A percentile compares a stretch with the other conserved stretches of the same genome.
phyloP scores from a whole-genome alignment of 2,113 vertebrate genomes.

The Xiphophorus couchianus region DNA sequence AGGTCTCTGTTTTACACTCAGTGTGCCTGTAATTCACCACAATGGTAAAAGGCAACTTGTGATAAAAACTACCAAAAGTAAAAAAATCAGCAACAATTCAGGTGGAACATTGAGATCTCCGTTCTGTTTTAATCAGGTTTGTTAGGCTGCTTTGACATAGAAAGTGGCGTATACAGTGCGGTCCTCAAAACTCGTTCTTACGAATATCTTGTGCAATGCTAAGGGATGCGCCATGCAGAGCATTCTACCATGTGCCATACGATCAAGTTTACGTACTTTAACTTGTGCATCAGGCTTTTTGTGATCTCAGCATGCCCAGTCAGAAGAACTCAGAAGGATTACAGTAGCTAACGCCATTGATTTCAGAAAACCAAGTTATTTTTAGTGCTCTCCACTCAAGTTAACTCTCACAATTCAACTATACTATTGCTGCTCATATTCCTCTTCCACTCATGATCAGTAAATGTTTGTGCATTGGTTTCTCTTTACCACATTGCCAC shows the following conservation, averaged over 20 bases:
- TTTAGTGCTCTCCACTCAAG: neutral
- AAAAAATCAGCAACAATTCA: neutral
- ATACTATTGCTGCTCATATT: neutral
- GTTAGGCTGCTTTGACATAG: no score
- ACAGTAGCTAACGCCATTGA: neutral
- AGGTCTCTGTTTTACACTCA: neutral
- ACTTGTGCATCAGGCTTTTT: neutral
- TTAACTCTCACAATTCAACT: neutral
- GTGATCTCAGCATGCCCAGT: neutral
- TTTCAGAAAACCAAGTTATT: neutral
- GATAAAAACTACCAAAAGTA: neutral
- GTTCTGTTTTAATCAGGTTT: neutral
- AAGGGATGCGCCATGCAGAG: neutral
- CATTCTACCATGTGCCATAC: neutral
- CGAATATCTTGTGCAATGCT: neutral
- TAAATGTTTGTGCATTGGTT: neutral
- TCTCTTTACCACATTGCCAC: neutral
- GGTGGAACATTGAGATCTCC: neutral
- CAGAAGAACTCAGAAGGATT: neutral
- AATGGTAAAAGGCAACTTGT: neutral
- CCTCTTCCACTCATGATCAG: neutral
- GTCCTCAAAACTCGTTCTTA: neutral
- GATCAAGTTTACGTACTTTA: neutral
- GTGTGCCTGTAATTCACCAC: neutral
- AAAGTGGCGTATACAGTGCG: no score